These are phyloP conservation scores for Pseudorhombus dupliciocellatus DNA, from an alignment of 2,113 vertebrate species.

Conservation along the genomic window DNA sequence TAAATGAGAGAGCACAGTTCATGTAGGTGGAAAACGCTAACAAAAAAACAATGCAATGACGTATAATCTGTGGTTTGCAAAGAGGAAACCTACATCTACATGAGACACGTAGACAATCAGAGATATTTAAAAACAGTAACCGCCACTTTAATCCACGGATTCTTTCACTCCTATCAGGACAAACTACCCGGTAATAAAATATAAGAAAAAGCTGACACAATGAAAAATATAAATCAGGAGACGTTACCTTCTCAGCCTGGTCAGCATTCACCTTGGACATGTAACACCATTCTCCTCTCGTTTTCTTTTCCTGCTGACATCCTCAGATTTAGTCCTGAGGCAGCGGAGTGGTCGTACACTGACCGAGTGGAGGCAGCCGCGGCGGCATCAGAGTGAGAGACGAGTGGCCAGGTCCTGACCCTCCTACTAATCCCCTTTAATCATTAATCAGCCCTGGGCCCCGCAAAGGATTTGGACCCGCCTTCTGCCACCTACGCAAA, in stretches of 20 bases:
- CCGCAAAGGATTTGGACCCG: conserved; percentile 75
- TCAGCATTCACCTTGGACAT: conserved; percentile 15
- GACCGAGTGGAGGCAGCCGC: conserved; percentile 40
- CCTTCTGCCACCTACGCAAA: conserved; percentile 79
- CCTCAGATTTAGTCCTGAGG: conserved; percentile 17
- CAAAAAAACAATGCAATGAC: not conserved
- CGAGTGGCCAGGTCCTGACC: conserved; percentile 62
- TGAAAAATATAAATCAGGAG: not conserved
- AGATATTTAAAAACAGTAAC: not conserved
- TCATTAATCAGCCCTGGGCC: conserved; percentile 80
- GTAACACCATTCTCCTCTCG: conserved; percentile 6
- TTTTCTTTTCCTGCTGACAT: conserved; percentile 30
- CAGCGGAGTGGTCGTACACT: conserved; percentile 7
- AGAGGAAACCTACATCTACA: not conserved
- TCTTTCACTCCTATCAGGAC: not conserved
- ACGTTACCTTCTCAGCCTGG: conserved; percentile 22
- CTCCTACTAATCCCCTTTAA: conserved; percentile 80
- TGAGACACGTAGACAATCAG: not conserved
- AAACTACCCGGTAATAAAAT: not conserved
- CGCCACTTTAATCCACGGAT: not conserved
- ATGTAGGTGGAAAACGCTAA: not conserved
- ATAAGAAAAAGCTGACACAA: not conserved
- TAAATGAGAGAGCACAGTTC: not conserved
- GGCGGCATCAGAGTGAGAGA: conserved; percentile 53
- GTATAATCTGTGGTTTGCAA: not conserved